Conservation (phyloP, 2,113 vertebrate genomes). For the Lophochroa leadbeateri region DNA sequence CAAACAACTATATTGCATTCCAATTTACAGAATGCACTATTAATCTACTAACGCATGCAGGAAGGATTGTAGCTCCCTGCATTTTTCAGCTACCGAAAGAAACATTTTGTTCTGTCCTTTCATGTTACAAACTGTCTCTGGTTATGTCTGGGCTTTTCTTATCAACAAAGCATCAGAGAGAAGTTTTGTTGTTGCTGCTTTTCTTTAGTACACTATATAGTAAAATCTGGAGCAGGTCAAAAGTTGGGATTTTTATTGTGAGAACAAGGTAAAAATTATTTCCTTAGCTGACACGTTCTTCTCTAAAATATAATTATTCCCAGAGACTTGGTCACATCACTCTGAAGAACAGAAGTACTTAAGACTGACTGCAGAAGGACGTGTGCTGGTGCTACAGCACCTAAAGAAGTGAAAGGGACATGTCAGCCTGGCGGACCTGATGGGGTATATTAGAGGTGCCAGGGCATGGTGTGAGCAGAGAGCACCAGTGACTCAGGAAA, state of each 20-base stretch:
- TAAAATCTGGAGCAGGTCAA: background rate
- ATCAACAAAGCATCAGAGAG: background rate
- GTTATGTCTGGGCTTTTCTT: background rate
- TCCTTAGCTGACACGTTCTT: background rate
- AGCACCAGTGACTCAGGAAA: background rate
- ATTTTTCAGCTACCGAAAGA: background rate
- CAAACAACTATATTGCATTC: background rate
- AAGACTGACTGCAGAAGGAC: background rate
- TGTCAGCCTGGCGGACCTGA: background rate
- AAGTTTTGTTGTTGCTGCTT: background rate
- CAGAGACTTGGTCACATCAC: background rate
- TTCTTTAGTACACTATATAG: background rate
- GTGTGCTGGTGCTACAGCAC: background rate
- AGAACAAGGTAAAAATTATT: background rate
- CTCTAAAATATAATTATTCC: background rate
- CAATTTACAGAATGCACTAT: background rate
- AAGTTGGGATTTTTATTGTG: background rate
- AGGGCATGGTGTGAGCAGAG: background rate
- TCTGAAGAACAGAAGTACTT: background rate
- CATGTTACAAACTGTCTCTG: background rate
- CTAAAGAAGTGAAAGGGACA: background rate
- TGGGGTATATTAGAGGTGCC: background rate
- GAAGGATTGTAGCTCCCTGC: background rate
- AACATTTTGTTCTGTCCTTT: background rate
- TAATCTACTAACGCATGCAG: background rate